Evolutionary conservation across 2,888 invertebrate species (phyloP), one percentile per base, ranked within the genome.

Genomic region (Cantharis lateralis): DNA sequence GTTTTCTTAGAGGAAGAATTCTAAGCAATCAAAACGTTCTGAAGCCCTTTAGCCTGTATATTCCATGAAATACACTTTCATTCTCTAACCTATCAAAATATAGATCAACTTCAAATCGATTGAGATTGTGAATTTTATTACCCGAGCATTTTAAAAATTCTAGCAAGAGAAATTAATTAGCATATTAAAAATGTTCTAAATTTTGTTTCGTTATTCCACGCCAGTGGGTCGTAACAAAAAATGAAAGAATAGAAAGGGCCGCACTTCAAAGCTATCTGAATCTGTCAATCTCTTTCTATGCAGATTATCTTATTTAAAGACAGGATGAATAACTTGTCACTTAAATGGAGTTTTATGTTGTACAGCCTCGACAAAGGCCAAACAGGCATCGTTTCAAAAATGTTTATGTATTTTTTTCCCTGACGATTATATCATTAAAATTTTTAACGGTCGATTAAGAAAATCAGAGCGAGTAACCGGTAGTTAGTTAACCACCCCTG

Each of bases 241-340:
- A 75, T 74, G 75, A 76, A 80, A 77, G 78, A 79, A 80, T 78
- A 73, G 75, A 76, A 73, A 78, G 82, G 84, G 82, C 84, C 86
- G 85, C 86, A 84, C 85, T 86, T 84, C 83, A 85, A 84, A 84
- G 85, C 84, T 86, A 85, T 85, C 48, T 48, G 48, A 48, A n/a
- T 48, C 86, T 85, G 85, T 85, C 85, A 85, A 85, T 85, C 84
- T 85, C 79, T 7, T 16, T 82, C 74, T 79, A 74, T 75, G 79
- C 76, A 78, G 80, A 80, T 80, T 78, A 79, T 78, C 71, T 76
- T 80, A 74, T 79, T 76, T 79, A 80, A 78, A 80, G 79, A 78
- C 81, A 75, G 75, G 76, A 63, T 66, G 70, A 74, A 73, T 73
- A 72, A 76, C 75, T 72, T 70, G 72, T 72, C 70, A 26, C 70